Conservation (phyloP, 2,113 vertebrate genomes). For the Pitta sordida region DNA sequence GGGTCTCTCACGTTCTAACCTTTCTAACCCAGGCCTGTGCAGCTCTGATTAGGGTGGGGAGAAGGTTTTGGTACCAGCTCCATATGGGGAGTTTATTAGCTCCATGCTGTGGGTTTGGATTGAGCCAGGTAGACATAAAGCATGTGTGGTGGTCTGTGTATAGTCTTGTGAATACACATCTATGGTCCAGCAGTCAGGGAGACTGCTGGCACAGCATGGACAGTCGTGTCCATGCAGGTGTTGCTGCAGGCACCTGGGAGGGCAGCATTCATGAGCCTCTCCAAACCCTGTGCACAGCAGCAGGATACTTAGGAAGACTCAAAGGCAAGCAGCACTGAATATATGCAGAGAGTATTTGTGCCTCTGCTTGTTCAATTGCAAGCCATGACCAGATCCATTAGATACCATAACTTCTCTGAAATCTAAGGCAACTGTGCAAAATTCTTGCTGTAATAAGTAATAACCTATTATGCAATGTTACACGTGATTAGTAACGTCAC, state of each 20-base stretch:
- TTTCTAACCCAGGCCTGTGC: not conserved
- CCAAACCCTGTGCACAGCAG: not conserved
- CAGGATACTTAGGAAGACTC: not conserved
- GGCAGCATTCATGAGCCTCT: fast-evolving
- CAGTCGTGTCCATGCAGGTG: not conserved
- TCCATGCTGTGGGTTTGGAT: not conserved
- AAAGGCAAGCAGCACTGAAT: not conserved
- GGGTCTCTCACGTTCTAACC: fast-evolving
- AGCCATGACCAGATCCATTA: not conserved
- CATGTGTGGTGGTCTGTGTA: not conserved
- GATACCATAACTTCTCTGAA: not conserved
- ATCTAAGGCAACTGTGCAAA: fast-evolving
- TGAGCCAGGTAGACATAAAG: not conserved
- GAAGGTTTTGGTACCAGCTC: not conserved
- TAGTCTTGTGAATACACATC: not conserved
- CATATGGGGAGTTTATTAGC: not conserved
- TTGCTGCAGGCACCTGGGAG: not conserved
- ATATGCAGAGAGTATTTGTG: not conserved
- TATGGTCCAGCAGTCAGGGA: not conserved
- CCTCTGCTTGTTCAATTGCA: not conserved
- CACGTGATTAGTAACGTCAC: not conserved
- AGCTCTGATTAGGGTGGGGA: not conserved
- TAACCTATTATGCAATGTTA: not conserved
- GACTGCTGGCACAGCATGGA: fast-evolving
- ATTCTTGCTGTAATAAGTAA: not conserved